Evolutionary conservation across 2,888 invertebrate species (phyloP).

Genomic region (Oligia fasciuncula): DNA sequence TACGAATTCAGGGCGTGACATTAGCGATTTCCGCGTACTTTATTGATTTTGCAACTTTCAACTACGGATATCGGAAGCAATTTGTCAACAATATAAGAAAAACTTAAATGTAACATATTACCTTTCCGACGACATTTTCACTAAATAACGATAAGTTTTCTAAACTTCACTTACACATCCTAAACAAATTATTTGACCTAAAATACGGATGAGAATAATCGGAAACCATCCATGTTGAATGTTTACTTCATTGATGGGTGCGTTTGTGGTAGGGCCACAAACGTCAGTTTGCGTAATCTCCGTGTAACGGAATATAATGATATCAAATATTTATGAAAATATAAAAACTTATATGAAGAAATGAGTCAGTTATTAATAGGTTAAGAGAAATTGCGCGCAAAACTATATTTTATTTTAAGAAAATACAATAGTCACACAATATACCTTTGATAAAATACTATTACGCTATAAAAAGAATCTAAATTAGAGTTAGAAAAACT

Average conservation of each 20-base stretch:
- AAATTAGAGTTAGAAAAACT: background rate
- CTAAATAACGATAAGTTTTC: conserved; percentile 70
- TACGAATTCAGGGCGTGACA: conserved; percentile 89
- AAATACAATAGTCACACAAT: background rate
- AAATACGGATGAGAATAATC: conserved; percentile 80
- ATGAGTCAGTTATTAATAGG: accelerated
- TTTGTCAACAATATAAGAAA: conserved; percentile 75
- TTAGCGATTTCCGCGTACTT: conserved; percentile 89
- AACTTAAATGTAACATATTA: conserved; percentile 72
- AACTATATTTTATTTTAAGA: background rate
- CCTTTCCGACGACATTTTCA: conserved; percentile 88
- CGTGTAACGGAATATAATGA: conserved; percentile 38
- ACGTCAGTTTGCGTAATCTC: conserved; percentile 48
- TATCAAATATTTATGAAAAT: background rate
- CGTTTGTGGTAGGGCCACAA: conserved; percentile 57
- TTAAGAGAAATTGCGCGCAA: background rate
- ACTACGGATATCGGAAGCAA: conserved; percentile 81
- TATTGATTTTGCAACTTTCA: conserved; percentile 90
- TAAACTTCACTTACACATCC: conserved; percentile 78
- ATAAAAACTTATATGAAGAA: too few relatives aligned
- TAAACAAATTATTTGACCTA: conserved; percentile 82
- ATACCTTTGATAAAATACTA: background rate
- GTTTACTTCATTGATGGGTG: conserved; percentile 84
- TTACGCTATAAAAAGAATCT: background rate
- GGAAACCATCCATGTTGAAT: conserved; percentile 89